These are phyloP conservation scores for Agrotis exclamationis DNA, from an alignment of 2,888 invertebrate genomes.

Conservation along the genomic window DNA sequence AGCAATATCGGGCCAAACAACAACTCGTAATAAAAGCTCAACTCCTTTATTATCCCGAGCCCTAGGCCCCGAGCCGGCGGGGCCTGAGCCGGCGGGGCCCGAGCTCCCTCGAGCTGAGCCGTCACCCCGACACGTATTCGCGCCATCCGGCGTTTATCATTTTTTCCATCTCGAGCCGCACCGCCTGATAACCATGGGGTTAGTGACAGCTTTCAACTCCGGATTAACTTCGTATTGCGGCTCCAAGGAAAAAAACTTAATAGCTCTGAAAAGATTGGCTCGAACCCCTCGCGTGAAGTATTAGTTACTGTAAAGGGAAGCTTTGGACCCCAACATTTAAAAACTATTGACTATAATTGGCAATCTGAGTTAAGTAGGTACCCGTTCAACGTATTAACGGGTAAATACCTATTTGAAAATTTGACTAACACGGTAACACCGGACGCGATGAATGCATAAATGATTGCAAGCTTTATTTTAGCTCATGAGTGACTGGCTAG, in stretches of 20 bases:
- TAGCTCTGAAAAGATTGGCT: conserved; percentile 79
- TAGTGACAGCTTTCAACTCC: conserved; percentile 84
- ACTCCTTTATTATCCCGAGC: conserved; percentile 67
- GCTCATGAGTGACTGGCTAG: conserved; percentile 54
- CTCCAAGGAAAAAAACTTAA: conserved; percentile 81
- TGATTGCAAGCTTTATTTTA: conserved; percentile 59
- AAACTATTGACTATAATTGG: conserved; percentile 53
- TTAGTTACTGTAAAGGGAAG: conserved; percentile 60
- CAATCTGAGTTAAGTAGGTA: conserved; percentile 47
- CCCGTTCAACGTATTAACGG: conserved; percentile 29
- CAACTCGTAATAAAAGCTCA: conserved; percentile 69
- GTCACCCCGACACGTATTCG: conserved; percentile 72
- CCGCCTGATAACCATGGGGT: conserved; percentile 77
- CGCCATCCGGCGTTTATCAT: conserved; percentile 80
- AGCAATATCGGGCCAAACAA: conserved; percentile 66
- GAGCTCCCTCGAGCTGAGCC: conserved; percentile 49
- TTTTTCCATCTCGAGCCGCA: conserved; percentile 80
- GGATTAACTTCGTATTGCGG: conserved; percentile 84
- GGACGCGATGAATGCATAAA: conserved; percentile 52
- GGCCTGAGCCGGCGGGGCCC: conserved; percentile 18
- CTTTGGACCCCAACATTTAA: conserved; percentile 56
- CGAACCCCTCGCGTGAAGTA: conserved; percentile 71
- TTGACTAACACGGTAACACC: conserved; percentile 18
- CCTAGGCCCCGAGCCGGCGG: conserved; percentile 28
- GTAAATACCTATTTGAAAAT: conserved; percentile 15